A percentile compares a stretch with the other conserved stretches of the same genome.
Evolutionary conservation across 1,140 invertebrate species (phyloP).

Genomic region (Sesamia nonagrioides): DNA sequence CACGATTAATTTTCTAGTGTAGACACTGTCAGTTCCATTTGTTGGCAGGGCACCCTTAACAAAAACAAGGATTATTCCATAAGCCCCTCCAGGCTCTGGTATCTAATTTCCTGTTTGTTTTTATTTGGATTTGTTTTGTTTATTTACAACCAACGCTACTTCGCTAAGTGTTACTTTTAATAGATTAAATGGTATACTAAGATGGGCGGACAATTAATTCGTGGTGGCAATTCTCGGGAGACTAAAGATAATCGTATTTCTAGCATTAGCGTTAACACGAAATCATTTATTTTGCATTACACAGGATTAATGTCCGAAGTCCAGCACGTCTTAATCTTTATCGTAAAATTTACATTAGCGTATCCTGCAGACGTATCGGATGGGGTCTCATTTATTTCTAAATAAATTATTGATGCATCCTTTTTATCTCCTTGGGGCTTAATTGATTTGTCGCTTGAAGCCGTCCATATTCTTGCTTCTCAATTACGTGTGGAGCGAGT

Average conservation of each 20-base stretch:
- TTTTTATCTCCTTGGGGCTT: conserved; percentile 77
- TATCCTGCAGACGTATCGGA: conserved; percentile 54
- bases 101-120: conserved; percentile 76
- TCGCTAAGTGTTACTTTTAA: conserved; percentile 35
- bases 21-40: conserved; percentile 81
- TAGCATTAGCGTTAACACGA: conserved; percentile 35
- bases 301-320: conserved; percentile 26
- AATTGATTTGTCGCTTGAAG: conserved; percentile 84
- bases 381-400: conserved; percentile 62
- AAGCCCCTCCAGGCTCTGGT: conserved; percentile 71
- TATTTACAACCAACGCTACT: conserved; percentile 45
- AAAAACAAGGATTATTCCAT: conserved; percentile 81
- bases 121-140: conserved; percentile 54
- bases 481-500: conserved; percentile 79
- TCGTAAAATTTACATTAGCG: conserved; percentile 55
- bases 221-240: conserved; percentile 18
- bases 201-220: conserved; percentile 27
- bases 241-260: conserved; percentile 34
- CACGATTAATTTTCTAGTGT: conserved; percentile 81
- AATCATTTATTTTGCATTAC: conserved; percentile 40
- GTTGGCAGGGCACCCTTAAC: conserved; percentile 78
- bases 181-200: conserved; percentile 13
- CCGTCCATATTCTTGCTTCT: conserved; percentile 76
- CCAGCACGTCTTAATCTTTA: conserved; percentile 51
- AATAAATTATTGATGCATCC: conserved; percentile 78